These are phyloP conservation scores for Apamea anceps DNA, from an alignment of 2,888 invertebrate genomes.

Conservation along the genomic window DNA sequence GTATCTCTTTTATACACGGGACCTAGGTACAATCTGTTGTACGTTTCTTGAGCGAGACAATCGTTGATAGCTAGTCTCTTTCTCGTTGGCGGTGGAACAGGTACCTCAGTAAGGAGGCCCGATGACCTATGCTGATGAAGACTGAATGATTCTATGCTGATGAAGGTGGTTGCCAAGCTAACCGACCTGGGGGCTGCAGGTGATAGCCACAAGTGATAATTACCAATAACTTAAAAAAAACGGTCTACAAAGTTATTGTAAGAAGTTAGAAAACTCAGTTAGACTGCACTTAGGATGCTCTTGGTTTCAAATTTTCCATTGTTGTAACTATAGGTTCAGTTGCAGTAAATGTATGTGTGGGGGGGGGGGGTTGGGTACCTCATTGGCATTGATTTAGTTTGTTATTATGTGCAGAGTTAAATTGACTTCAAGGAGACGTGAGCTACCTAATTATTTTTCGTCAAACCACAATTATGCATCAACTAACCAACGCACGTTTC, in stretches of 20 bases:
- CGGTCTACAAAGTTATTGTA: neutral
- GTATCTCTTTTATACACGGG: neutral
- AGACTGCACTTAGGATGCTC: neutral
- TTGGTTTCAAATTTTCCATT: neutral
- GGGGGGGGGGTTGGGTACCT: too few species aligned
- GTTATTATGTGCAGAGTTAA: neutral
- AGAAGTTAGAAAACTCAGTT: neutral
- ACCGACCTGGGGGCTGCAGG: neutral
- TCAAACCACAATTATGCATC: neutral
- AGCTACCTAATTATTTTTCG: neutral
- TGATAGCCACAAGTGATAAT: neutral
- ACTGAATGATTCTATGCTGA: neutral
- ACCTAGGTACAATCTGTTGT: neutral
- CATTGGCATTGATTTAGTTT: neutral
- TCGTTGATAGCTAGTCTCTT: neutral
- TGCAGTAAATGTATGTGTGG: neutral
- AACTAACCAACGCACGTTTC: neutral
- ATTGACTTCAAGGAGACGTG: neutral
- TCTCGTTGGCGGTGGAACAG: neutral
- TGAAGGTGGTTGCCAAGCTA: neutral
- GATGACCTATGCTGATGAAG: too few species aligned
- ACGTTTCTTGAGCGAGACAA: neutral
- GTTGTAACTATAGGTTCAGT: neutral
- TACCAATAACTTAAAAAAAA: neutral
- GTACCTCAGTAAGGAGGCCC: neutral